Conservation (phyloP, 2,797 vertebrate species). For the Manis javanica region DNA sequence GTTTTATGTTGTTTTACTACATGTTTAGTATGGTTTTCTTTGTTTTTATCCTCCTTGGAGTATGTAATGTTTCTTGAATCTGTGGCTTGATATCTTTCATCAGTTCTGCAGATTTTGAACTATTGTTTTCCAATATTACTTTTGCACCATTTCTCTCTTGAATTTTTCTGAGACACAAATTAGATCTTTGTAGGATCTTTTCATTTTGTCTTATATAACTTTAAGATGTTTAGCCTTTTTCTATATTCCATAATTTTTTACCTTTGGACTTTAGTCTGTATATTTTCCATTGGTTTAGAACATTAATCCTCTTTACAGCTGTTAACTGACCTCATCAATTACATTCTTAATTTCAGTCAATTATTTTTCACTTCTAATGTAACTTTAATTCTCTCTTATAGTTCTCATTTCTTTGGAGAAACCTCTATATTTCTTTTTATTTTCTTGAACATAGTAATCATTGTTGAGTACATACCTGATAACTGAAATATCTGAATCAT, state of each 20-base stretch:
- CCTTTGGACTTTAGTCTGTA: not conserved
- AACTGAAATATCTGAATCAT: not conserved
- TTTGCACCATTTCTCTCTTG: not conserved
- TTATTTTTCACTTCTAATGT: not conserved
- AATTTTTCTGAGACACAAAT: not conserved
- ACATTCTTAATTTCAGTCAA: not conserved
- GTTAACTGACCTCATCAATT: not conserved
- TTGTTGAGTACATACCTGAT: not conserved
- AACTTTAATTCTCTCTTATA: not conserved
- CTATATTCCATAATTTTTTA: not conserved
- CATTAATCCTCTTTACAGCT: not conserved
- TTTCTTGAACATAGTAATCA: not conserved
- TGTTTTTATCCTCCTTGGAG: not conserved
- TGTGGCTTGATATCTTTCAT: not conserved
- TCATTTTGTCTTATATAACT: not conserved
- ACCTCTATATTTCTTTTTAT: not conserved
- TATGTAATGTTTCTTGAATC: not conserved
- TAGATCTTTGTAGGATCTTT: not conserved
- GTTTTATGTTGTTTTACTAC: not conserved
- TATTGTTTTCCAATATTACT: not conserved
- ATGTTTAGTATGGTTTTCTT: not conserved
- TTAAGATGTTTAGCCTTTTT: not conserved
- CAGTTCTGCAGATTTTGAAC: not conserved
- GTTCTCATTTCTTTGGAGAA: not conserved
- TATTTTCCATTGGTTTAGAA: not conserved